Percentiles rank a stretch among this genome's conserved stretches.
These are phyloP conservation scores for Porites evermanni DNA, from an alignment of 92 coral and sea anemone genomes.

Conservation along the genomic window DNA sequence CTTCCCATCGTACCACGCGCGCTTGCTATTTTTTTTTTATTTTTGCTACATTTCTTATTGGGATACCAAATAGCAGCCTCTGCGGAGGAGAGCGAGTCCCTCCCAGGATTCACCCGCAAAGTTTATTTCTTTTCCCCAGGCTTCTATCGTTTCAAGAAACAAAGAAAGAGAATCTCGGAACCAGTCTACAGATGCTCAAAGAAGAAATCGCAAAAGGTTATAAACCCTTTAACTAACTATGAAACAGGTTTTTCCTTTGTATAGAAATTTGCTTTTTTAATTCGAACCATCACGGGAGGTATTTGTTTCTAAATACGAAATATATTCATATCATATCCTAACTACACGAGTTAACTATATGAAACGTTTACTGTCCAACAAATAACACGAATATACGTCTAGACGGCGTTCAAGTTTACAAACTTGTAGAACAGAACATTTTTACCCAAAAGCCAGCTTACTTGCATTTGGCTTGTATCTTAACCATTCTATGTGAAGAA, in stretches of 20 bases:
- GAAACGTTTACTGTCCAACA: slow-evolving; percentile 22
- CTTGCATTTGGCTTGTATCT: neutral
- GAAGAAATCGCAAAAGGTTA: too few relatives aligned
- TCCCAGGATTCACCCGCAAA: too few relatives aligned
- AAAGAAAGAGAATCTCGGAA: too few relatives aligned
- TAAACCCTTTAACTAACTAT: too few relatives aligned
- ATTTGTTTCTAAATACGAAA: neutral
- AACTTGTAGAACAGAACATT: neutral
- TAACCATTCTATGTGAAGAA: neutral
- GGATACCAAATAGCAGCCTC: too few relatives aligned
- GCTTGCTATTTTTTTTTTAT: too few relatives aligned
- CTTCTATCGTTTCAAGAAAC: too few relatives aligned
- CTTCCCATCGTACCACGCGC: too few relatives aligned
- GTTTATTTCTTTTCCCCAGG: too few relatives aligned
- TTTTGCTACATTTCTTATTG: too few relatives aligned
- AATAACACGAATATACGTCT: neutral
- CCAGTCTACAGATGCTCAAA: too few relatives aligned
- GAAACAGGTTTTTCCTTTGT: neutral
- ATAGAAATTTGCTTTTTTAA: slow-evolving; percentile 34
- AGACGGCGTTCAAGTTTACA: neutral
- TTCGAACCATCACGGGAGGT: slow-evolving; percentile 21
- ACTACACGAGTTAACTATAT: slow-evolving; percentile 15
- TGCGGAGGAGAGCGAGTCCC: too few relatives aligned
- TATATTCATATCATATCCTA: slow-evolving; percentile 22
- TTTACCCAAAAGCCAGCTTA: neutral